Conservation (phyloP, 2,113 vertebrate species). For the Scomber scombrus region DNA sequence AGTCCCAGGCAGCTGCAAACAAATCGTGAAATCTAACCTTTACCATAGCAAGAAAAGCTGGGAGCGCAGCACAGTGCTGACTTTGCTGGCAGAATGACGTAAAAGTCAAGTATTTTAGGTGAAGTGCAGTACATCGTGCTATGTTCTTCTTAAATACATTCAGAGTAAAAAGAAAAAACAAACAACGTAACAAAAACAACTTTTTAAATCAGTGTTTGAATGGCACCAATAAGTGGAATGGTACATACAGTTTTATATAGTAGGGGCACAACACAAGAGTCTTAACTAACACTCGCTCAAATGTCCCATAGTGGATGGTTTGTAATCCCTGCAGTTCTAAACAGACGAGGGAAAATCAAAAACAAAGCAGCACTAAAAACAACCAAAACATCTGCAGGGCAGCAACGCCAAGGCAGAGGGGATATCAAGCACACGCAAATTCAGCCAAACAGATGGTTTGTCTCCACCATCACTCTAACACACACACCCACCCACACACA, state of each 20-base stretch:
- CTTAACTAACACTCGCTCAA: conserved; percentile 66
- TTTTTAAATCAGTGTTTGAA: conserved; percentile 35
- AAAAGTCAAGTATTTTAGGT: conserved; percentile 12
- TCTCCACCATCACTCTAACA: conserved; percentile 75
- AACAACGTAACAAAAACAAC: background rate
- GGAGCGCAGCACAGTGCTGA: background rate
- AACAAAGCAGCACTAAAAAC: conserved; percentile 77
- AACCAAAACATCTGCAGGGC: conserved; percentile 80
- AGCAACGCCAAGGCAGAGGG: conserved; percentile 46
- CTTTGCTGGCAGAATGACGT: background rate
- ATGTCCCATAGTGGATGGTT: conserved; percentile 58
- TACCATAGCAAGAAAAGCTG: background rate
- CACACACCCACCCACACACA: conserved; percentile 51
- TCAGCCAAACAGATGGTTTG: conserved; percentile 79
- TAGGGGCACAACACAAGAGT: background rate
- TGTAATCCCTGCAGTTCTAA: conserved; percentile 75
- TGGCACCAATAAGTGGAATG: conserved; percentile 22
- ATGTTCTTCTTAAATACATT: background rate
- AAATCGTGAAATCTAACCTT: conserved; percentile 1
- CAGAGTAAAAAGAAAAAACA: conserved; percentile 1
- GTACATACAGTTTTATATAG: conserved; percentile 53
- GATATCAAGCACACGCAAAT: conserved; percentile 56
- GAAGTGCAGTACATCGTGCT: background rate
- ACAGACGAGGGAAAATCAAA: conserved; percentile 74
- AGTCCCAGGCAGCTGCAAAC: conserved; percentile 1